Percentiles rank a stretch among this genome's conserved stretches.
Conservation (phyloP, 2,797 vertebrate genomes). For the Xiphophorus birchmanni region DNA sequence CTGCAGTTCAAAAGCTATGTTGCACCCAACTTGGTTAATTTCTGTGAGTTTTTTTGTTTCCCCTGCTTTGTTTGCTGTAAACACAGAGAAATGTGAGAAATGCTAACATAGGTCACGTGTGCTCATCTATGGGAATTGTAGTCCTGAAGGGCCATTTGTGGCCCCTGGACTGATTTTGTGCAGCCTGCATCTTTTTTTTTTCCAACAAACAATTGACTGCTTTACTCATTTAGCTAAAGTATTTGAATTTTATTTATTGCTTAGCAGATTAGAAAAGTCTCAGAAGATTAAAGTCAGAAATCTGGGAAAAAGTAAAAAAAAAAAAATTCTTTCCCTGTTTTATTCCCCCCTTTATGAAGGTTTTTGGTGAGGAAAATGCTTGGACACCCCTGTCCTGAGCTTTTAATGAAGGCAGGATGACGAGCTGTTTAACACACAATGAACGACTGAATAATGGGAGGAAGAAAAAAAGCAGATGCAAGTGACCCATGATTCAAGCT, state of each 20-base stretch:
- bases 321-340: too few relatives aligned
- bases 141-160: neutral
- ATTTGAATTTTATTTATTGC: too few relatives aligned
- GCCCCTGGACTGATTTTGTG: too few relatives aligned
- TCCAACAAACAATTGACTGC: too few relatives aligned
- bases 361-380: too few relatives aligned
- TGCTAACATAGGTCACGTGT: neutral
- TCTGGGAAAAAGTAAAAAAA: too few relatives aligned
- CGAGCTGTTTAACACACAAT: neutral
- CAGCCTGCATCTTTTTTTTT: too few relatives aligned
- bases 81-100: constrained; percentile 8
- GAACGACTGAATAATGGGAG: neutral
- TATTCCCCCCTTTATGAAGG: too few relatives aligned
- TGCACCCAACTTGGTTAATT: neutral
- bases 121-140: neutral
- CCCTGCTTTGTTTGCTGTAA: neutral
- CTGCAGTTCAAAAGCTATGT: neutral
- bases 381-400: too few relatives aligned
- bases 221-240: too few relatives aligned
- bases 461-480: neutral
- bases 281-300: too few relatives aligned
- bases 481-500: neutral
- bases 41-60: neutral
- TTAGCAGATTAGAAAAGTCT: too few relatives aligned
- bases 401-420: neutral